phyloP scores from a whole-genome alignment of 2,888 invertebrate species.

The Trichopria drosophilae region DNA sequence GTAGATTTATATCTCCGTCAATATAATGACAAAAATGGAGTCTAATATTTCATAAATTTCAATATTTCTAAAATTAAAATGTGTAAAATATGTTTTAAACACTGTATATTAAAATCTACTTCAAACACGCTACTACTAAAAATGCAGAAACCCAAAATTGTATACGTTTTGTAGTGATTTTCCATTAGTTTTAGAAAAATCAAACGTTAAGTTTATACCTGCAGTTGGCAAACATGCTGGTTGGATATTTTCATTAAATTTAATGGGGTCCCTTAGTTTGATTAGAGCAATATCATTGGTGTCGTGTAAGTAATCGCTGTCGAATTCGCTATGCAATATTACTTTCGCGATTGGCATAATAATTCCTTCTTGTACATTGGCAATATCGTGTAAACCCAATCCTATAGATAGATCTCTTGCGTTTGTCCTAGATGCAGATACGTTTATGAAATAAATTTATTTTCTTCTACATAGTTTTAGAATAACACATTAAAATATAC shows the following conservation, averaged over 20 bases:
- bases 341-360: constrained; percentile 55
- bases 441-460: neutral
- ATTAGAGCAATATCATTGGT: constrained; percentile 66
- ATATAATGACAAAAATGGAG: too few relatives aligned
- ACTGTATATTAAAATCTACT: too few relatives aligned
- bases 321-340: constrained; percentile 60
- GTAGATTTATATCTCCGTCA: too few relatives aligned
- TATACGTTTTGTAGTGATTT: too few relatives aligned
- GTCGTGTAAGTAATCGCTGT: constrained; percentile 61
- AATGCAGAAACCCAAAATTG: too few relatives aligned
- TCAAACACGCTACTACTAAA: too few relatives aligned
- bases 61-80: too few relatives aligned
- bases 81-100: too few relatives aligned
- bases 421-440: constrained; percentile 29
- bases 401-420: constrained; percentile 53
- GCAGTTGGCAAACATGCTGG: constrained; percentile 63
- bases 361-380: constrained; percentile 54
- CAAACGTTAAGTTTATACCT: too few relatives aligned
- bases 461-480: neutral
- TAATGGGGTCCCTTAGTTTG: constrained; percentile 58
- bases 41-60: too few relatives aligned
- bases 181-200: too few relatives aligned
- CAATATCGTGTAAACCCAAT: constrained; percentile 61
- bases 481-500: neutral
- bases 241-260: constrained; percentile 58